A percentile compares a stretch with the other conserved stretches of the same genome.
phyloP scores from a whole-genome alignment of 2,888 invertebrate genomes.

The Microctonus aethiopoides region DNA sequence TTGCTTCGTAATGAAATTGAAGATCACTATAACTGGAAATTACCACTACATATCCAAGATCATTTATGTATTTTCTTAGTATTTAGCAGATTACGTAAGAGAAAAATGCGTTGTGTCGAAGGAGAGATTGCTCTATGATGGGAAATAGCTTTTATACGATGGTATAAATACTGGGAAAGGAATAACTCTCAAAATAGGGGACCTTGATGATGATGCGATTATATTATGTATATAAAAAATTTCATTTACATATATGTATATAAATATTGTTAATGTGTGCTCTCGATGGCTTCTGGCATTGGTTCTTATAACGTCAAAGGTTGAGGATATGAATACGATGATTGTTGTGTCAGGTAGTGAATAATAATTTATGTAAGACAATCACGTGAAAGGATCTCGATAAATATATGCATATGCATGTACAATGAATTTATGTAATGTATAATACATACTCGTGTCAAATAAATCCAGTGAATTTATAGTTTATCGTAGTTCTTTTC shows the following conservation, averaged over 20 bases:
- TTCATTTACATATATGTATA: not conserved
- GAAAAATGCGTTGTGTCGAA: conserved; percentile 31
- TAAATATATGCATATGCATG: not conserved
- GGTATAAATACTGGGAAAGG: conserved; percentile 50
- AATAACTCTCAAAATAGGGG: conserved; percentile 37
- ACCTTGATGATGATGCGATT: conserved; percentile 42
- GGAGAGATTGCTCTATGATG: conserved; percentile 36
- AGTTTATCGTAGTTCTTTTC: not conserved
- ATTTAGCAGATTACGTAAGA: conserved; percentile 44
- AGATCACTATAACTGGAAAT: conserved; percentile 40
- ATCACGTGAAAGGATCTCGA: not conserved
- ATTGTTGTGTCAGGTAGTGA: not conserved
- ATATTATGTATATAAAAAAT: not conserved
- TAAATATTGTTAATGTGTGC: conserved; percentile 1
- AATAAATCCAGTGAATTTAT: not conserved
- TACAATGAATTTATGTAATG: not conserved
- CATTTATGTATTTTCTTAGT: conserved; percentile 31
- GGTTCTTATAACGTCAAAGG: not conserved
- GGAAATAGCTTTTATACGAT: conserved; percentile 23
- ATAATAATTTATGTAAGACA: not conserved
- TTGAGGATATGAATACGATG: not conserved
- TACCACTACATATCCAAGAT: conserved; percentile 34
- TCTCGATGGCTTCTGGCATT: not conserved
- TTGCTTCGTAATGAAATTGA: conserved; percentile 37
- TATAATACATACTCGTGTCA: not conserved